Evolutionary conservation across 2,113 vertebrate genomes (phyloP).

Genomic region (Dromaius novaehollandiae): DNA sequence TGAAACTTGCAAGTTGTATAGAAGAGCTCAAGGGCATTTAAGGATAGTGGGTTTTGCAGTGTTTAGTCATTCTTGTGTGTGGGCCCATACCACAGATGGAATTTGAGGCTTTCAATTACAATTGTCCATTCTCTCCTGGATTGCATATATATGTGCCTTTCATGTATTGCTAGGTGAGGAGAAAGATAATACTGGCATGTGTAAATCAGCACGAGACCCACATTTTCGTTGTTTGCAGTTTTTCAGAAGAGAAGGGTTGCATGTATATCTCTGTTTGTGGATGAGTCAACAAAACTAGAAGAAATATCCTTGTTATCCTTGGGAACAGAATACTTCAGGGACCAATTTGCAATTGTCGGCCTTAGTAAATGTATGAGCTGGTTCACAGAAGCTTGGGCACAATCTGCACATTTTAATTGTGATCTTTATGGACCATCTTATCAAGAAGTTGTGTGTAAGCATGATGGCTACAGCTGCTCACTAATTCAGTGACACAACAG

Average conservation of each 20-base stretch:
- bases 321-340: not conserved
- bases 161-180: not conserved
- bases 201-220: not conserved
- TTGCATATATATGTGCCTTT: not conserved
- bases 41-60: not conserved
- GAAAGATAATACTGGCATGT: not conserved
- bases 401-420: not conserved
- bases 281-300: not conserved
- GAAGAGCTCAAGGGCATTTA: not conserved
- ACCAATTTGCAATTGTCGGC: not conserved
- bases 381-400: not conserved
- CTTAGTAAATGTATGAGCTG: not conserved
- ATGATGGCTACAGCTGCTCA: not conserved
- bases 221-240: not conserved
- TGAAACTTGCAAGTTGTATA: not conserved
- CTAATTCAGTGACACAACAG: not conserved
- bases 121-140: not conserved
- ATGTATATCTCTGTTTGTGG: not conserved
- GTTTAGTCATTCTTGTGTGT: not conserved
- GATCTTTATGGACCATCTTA: not conserved
- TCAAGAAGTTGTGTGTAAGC: not conserved
- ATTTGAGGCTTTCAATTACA: not conserved
- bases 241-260: not conserved
- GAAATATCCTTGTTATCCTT: not conserved
- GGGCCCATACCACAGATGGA: fast-evolving